Evolutionary conservation across 2,888 invertebrate genomes (phyloP).

Genomic region (Sesia bembeciformis): DNA sequence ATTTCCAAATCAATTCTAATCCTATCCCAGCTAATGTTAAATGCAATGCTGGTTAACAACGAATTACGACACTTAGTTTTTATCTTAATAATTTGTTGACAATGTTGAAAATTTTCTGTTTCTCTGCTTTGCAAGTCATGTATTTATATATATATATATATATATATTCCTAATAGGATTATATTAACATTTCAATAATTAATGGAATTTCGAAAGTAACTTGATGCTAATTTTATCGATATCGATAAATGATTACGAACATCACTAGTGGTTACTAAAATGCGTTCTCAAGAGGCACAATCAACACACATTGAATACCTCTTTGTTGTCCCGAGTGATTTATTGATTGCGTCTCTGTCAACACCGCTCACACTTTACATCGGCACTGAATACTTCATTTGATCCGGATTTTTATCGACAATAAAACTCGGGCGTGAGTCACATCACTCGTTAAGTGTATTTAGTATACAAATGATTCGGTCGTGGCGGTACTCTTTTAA

Average conservation of each 20-base stretch:
- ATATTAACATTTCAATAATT: background rate
- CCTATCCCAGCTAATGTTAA: no score
- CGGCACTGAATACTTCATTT: constrained; percentile 70
- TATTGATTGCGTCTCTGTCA: constrained; percentile 74
- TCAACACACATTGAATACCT: constrained; percentile 71
- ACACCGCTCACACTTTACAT: constrained; percentile 62
- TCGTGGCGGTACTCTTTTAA: constrained; percentile 29
- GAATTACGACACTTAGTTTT: no score
- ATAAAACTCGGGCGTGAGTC: constrained; percentile 60
- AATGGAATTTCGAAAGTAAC: background rate
- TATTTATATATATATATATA: no score
- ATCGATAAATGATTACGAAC: constrained; percentile 13
- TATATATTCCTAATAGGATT: no score
- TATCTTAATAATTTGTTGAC: no score
- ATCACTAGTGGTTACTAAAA: constrained; percentile 54
- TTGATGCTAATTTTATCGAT: constrained; percentile 17
- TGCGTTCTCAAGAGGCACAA: constrained; percentile 68
- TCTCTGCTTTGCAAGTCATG: no score
- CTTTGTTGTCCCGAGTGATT: constrained; percentile 68
- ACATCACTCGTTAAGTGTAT: constrained; percentile 67
- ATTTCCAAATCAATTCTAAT: no score
- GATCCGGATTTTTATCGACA: constrained; percentile 73
- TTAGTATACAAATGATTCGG: constrained; percentile 62
- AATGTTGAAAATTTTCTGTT: no score
- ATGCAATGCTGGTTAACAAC: background rate